phyloP scores from a whole-genome alignment of 2,113 vertebrate species.

The Amazona guildingii region DNA sequence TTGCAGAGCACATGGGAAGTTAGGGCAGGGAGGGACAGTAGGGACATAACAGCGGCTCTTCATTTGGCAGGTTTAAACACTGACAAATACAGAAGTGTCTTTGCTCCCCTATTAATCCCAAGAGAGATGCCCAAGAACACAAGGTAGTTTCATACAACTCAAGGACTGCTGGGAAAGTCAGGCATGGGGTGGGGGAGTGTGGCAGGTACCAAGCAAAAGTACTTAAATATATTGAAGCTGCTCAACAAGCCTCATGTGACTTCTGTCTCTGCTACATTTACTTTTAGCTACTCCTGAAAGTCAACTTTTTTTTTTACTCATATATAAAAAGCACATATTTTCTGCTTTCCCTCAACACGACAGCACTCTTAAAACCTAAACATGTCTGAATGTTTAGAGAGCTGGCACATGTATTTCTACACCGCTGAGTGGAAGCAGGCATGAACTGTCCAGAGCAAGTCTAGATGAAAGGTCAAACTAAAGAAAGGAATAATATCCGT shows the following conservation, averaged over 20 bases:
- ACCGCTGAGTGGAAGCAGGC: constrained; percentile 30
- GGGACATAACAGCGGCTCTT: not conserved
- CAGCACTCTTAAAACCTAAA: not conserved
- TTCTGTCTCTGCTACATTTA: not conserved
- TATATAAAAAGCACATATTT: not conserved
- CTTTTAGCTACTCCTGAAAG: not conserved
- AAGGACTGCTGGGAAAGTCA: not conserved
- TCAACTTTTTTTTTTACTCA: not conserved
- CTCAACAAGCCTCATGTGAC: not conserved
- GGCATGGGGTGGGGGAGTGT: not conserved
- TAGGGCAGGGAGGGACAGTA: not conserved
- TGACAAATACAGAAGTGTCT: not conserved
- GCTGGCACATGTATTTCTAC: constrained; percentile 2
- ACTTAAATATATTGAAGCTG: not conserved
- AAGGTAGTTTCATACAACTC: not conserved
- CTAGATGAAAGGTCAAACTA: constrained; percentile 36
- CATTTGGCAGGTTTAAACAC: not conserved
- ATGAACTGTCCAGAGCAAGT: constrained; percentile 36
- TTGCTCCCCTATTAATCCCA: not conserved
- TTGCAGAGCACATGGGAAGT: not conserved
- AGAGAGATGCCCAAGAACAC: not conserved
- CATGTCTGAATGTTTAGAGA: not conserved
- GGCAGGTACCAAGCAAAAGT: not conserved
- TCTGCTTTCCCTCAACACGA: not conserved
- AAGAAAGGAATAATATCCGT: not conserved